Conservation (phyloP, 2,888 invertebrate genomes). For the Eupelmus urozonus region DNA sequence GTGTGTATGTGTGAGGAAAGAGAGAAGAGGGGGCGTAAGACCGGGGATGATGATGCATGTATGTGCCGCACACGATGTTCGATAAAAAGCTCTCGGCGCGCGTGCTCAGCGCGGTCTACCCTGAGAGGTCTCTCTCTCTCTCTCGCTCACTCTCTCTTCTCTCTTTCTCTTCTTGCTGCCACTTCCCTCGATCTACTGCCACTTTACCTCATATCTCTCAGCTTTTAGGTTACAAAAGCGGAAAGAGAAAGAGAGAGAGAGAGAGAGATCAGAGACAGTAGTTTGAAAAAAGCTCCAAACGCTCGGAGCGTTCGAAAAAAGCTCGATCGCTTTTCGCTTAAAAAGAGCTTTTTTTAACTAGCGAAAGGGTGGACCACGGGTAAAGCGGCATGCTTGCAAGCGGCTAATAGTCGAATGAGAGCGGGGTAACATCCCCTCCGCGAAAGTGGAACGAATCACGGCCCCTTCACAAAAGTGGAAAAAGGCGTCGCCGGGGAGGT, state of each 20-base stretch:
- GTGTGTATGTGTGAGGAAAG: background rate
- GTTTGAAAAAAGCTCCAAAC: background rate
- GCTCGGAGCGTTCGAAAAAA: background rate
- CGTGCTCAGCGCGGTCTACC: background rate
- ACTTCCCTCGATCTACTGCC: too few species aligned
- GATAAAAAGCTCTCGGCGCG: constrained; percentile 32
- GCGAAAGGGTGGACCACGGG: too few species aligned
- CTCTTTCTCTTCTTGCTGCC: background rate
- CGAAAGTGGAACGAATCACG: too few species aligned
- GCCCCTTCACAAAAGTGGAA: too few species aligned
- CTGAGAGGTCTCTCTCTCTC: constrained; percentile 1
- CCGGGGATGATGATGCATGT: constrained; percentile 11
- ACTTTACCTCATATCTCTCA: too few species aligned
- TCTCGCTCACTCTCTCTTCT: background rate
- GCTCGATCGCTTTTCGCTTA: background rate
- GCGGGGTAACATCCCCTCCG: too few species aligned
- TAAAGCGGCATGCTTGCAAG: too few species aligned
- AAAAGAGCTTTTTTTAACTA: too few species aligned
- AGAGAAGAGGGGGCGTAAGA: constrained; percentile 1
- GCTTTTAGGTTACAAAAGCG: constrained; percentile 1
- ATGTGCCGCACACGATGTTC: constrained; percentile 19
- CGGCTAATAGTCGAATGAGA: too few species aligned
- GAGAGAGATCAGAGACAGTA: constrained; percentile 7
- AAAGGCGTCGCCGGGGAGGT: too few species aligned
- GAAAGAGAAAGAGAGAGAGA: background rate